Base-by-base conservation (phyloP, 2,888 invertebrate species). In the Torymus aiolomorphi region DNA sequence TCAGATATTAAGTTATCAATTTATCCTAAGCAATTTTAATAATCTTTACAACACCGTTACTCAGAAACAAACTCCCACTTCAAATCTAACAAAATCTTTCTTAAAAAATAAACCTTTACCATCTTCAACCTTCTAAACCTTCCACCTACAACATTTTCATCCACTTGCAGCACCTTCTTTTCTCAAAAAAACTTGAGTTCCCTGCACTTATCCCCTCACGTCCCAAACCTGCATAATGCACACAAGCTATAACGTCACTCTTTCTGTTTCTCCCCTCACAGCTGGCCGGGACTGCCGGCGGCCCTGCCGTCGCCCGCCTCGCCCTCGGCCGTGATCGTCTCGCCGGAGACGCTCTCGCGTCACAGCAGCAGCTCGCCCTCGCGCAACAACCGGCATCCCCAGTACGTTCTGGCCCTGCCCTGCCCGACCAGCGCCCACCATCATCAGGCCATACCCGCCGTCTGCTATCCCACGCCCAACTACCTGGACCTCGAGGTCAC, bases 221-320 rank as follows among this genome's bases (percentile, higher is more conserved):
- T 3, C 5, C 42, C 8, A 42, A 42, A 42, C 42, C 42, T 42
- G 16, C 16, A 57, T 57, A 16, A n/a, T 57, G 14, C 16, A 57
- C n/a, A 8, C 24, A 62, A 20, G 24, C 11, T 24, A 13, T n/a
- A 13, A 24, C 20, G 51, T 18, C 0, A 5, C 3, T 51, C 52
- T 3, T 11, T 20, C 13, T 31, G 11, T 8, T 79, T 76, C 42
- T 31, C 31, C 8, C 42, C 42, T 10, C 42, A 4, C 82, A 91
- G 91, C 85, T 91, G 91, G 91, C 90, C 90, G 83, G 90, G 89
- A 84, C 82, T 89, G 78, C 88, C 91, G 65, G 89, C 89, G 61
- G 93, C 94, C n/a, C 89, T 95, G 84, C 95, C 95, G 76, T 95
- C 95, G 80, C 95, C 95, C 57, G 95, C 95, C 49, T 94, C 95